Evolutionary conservation across 1,140 invertebrate genomes (phyloP), one percentile per base, ranked within the genome.

Genomic region (Amyelois transitella): DNA sequence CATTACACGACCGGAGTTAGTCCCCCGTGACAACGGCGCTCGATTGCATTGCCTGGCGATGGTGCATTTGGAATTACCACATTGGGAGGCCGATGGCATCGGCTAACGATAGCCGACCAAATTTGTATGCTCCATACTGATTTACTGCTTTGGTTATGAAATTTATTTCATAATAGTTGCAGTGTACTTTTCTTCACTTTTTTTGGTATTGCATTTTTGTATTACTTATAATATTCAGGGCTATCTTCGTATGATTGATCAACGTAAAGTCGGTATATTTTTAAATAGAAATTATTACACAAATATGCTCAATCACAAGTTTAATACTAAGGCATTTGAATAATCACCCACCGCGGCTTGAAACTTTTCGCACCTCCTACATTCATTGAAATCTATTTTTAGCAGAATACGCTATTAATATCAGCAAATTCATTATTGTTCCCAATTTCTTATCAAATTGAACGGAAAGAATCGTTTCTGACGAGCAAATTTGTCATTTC

Each of bases 21-120:
- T 62, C 62, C 64, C 66, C 47, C 57, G 66, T 64, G 73, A 66
- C 59, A 50, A 50, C 55, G 51, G 51, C 59, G 67, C 55, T 62
- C 64, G 64, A 70, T 67, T 66, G 68, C 68, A 75, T 66, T 61
- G 58, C 55, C 60, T 51, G 57, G 67, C 64, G 53, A 55, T 50
- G 38, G 24, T 60, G 68, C 65, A 71, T 75, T 45, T 58, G 49
- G 54, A 66, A 75, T 64, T 58, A 62, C 56, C 52, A 54, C 47
- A 43, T 32, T 44, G 58, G 48, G 51, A 43, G 19, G 18, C 10
- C 8, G 32, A 50, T 45, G 25, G n/a, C 50, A 25, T 14, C 44
- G 50, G 66, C 60, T 63, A 67, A 72, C 64, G 59, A 65, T 55
- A 63, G 53, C 49, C 53, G 25, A 32, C 47, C 6, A 45, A 60